Base-by-base conservation (phyloP, 2,113 vertebrate genomes). In the Monopterus albus region DNA sequence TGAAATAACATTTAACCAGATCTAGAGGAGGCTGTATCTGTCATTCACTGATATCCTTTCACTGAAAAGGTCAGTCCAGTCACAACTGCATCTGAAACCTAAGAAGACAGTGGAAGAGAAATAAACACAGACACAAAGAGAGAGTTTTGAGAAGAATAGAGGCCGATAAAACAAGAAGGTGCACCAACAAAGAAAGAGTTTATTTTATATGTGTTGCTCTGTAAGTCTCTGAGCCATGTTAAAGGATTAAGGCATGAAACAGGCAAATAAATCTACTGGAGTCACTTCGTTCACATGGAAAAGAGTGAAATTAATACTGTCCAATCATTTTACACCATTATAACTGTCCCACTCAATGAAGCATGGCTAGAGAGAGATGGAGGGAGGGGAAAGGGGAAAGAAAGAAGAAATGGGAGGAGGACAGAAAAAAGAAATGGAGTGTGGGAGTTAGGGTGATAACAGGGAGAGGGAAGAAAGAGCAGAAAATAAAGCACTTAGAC, bases 41-140 rank as follows among this genome's bases (percentile, higher is more conserved):
- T 72, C 38, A 2, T 31, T 75, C 40, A 73, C 39, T 6, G 26
- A 43, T 15, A 61, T 71, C 28, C 61, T 81, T 29, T 67, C 63
- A 40, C 38, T 9, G 29, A 20, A 80, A 87, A 87, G 86, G 86
- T 88, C 77, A 81, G 1, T 0, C 53, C 74, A 77, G 71, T 81
- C 74, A 72, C 50, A 57, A 84, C 72, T 68, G 73, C 82, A 82
- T 65, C 42, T 33, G 61, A 68, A 78, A 72, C 40, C 61, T 45
- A 56, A 78, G 70, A 56, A 78, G 52, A 75, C 43, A 15, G 50
- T 21, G 33, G 26, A 36, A 53, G 59, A 31, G 60, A 71, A 43
- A 36, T 77, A 57, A 78, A 33, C 20, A 46, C 49, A 1, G 70
- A 29, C 52, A 53, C 57, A 53, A 79, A 70, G 11, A 7, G 42